Evolutionary conservation across 1,140 invertebrate species (phyloP).

Genomic region (Drosophila pandora): DNA sequence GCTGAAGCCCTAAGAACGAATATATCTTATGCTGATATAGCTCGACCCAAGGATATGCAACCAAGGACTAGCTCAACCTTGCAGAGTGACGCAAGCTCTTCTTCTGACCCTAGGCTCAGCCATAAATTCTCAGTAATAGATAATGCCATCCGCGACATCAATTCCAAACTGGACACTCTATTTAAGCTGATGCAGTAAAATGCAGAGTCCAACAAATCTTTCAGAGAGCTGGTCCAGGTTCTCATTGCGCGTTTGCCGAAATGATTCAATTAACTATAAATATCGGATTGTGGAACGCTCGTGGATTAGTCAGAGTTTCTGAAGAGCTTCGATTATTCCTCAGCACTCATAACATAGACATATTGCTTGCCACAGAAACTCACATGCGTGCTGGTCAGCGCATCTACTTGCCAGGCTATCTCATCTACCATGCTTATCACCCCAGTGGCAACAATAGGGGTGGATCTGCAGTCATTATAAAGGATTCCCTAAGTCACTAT

Average conservation of each 20-base stretch:
- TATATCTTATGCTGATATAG: slow-evolving; percentile 13
- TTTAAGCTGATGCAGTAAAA: slow-evolving; percentile 24
- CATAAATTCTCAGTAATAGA: slow-evolving; percentile 16
- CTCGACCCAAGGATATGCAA: neutral
- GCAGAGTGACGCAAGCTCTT: neutral
- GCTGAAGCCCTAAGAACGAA: slow-evolving; percentile 7
- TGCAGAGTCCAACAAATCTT: slow-evolving; percentile 19
- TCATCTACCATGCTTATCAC: neutral
- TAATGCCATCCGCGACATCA: slow-evolving; percentile 15
- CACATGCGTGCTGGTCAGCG: too few relatives aligned
- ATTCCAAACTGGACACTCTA: neutral
- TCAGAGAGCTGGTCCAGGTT: slow-evolving; percentile 19
- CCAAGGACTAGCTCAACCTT: neutral
- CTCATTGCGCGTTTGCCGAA: slow-evolving; percentile 13
- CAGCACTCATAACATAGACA: slow-evolving; percentile 12
- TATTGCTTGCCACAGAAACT: slow-evolving; percentile 11
- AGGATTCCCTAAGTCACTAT: neutral
- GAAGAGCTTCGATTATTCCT: slow-evolving; percentile 20
- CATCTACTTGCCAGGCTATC: slow-evolving; percentile 3
- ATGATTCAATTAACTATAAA: slow-evolving; percentile 5
- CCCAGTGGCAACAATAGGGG: slow-evolving; percentile 5
- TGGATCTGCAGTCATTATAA: slow-evolving; percentile 7
- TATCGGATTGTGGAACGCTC: slow-evolving; percentile 28
- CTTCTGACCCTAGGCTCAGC: slow-evolving; percentile 1
- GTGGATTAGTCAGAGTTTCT: slow-evolving; percentile 2